Conservation (phyloP, 2,888 invertebrate genomes). For the Cremastinae sp. region DNA sequence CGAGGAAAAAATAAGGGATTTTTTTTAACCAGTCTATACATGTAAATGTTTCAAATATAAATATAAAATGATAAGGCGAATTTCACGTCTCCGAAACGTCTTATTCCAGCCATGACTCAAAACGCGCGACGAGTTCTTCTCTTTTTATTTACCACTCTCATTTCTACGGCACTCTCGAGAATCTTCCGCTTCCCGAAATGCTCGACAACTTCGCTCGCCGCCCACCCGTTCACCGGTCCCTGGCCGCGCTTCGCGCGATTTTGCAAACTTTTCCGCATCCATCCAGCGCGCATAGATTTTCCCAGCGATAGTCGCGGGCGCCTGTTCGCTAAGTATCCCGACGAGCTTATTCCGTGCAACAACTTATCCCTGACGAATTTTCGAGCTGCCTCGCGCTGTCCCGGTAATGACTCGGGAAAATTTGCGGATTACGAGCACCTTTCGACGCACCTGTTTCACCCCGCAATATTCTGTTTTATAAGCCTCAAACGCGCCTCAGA, state of each 20-base stretch:
- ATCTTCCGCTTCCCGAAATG: conserved; percentile 35
- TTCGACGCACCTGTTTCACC: conserved; percentile 7
- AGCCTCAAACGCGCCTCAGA: background rate
- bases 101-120: conserved; percentile 7
- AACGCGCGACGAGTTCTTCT: conserved; percentile 39
- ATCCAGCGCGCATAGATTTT: conserved; percentile 1
- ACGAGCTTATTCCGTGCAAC: background rate
- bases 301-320: conserved; percentile 1
- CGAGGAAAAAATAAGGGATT: no score
- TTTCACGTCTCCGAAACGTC: conserved; percentile 70
- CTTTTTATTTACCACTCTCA: no score
- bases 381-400: background rate
- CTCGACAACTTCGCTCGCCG: conserved; percentile 12
- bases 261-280: conserved; percentile 3
- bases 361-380: conserved; percentile 2
- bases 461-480: conserved; percentile 9
- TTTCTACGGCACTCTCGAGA: conserved; percentile 35
- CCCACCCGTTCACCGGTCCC: background rate
- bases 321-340: background rate
- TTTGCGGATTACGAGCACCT: background rate
- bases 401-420: background rate
- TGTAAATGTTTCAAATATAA: conserved; percentile 63
- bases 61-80: conserved; percentile 64
- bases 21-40: conserved; percentile 18
- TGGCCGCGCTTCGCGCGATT: background rate